A percentile compares a stretch with the other conserved stretches of the same genome.
These are phyloP conservation scores for Andrena bucephala DNA, from an alignment of 2,888 invertebrate species.

Conservation along the genomic window DNA sequence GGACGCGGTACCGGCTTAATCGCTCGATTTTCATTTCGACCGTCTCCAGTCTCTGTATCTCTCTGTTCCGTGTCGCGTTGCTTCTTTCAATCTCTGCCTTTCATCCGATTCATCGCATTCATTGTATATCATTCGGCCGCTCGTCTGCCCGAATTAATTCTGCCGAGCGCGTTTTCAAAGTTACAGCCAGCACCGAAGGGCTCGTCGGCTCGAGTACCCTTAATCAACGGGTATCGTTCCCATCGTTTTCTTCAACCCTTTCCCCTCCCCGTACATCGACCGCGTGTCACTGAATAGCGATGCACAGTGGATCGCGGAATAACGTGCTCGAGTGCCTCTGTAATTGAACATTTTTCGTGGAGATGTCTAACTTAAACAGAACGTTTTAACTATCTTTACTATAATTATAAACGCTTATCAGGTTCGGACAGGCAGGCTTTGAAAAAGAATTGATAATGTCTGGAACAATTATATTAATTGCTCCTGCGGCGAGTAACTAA, in stretches of 20 bases:
- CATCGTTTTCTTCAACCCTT: conserved; percentile 25
- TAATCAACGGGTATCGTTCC: conserved; percentile 45
- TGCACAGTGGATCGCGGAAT: conserved; percentile 4
- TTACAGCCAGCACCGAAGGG: conserved; percentile 6
- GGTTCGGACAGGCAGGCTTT: too few species aligned
- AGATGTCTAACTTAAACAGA: too few species aligned
- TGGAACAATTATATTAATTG: too few species aligned
- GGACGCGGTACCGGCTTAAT: conserved; percentile 65
- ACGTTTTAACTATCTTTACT: too few species aligned
- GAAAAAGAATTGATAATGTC: too few species aligned
- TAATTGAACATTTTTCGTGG: not conserved
- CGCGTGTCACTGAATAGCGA: conserved; percentile 29
- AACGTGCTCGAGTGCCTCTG: not conserved
- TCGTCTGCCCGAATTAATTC: not conserved
- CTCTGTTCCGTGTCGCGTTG: not conserved
- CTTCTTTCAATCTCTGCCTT: conserved; percentile 20
- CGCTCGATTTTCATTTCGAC: conserved; percentile 51
- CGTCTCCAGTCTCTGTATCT: conserved; percentile 3
- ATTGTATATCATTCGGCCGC: not conserved
- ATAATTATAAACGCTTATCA: too few species aligned
- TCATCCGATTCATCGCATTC: not conserved
- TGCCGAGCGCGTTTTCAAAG: conserved; percentile 14
- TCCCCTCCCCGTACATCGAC: not conserved
- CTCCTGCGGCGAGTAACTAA: too few species aligned
- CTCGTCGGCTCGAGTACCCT: conserved; percentile 39